A percentile compares a stretch with the other conserved stretches of the same genome.
phyloP scores from a whole-genome alignment of 2,888 invertebrate species.

The Cepaea hortensis region DNA sequence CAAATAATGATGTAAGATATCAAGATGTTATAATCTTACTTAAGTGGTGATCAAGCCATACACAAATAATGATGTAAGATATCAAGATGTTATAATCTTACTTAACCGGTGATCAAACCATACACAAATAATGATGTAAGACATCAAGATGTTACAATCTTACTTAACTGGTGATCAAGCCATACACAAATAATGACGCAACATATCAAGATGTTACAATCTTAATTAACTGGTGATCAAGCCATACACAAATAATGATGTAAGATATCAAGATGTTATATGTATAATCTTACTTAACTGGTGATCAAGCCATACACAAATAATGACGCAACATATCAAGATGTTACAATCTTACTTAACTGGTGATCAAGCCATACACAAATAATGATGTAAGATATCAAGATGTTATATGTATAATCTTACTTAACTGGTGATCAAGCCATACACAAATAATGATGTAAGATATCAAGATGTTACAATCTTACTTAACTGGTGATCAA shows the following conservation, averaged over 20 bases:
- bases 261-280: neutral
- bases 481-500: neutral
- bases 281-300: neutral
- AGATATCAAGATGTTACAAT: neutral
- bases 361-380: too few relatives aligned
- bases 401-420: neutral
- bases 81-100: neutral
- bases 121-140: constrained; percentile 1
- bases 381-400: neutral
- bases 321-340: neutral
- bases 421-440: neutral
- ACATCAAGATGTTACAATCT: neutral
- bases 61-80: neutral
- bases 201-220: neutral
- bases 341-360: neutral
- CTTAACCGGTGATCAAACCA: neutral
- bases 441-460: neutral
- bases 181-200: neutral
- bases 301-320: too few relatives aligned
- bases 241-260: too few relatives aligned
- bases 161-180: neutral
- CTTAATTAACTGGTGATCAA: neutral
- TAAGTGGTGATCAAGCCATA: too few relatives aligned
- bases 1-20: constrained; percentile 2
- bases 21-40: neutral